phyloP scores from a whole-genome alignment of 1,140 invertebrate genomes.

The Cydia amplana region DNA sequence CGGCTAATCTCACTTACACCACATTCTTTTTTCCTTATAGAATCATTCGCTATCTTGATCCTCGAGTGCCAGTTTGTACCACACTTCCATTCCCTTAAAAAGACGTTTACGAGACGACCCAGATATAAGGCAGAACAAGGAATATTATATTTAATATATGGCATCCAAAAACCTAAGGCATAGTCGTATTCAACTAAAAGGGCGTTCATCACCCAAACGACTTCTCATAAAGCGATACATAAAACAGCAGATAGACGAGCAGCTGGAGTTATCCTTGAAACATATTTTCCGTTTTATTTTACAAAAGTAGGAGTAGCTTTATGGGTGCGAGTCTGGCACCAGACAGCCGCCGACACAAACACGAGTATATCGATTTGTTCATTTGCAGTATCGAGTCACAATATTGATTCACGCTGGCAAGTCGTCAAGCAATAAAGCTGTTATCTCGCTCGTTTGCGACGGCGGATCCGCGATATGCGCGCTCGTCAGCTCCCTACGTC shows the following conservation, averaged over 20 bases:
- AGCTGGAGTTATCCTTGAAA: conserved; percentile 50
- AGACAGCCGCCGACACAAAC: conserved; percentile 31
- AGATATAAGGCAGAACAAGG: background rate
- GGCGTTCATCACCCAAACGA: conserved; percentile 52
- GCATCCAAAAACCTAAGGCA: conserved; percentile 15
- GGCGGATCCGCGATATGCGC: conserved; percentile 57
- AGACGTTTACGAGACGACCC: background rate
- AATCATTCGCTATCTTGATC: conserved; percentile 21
- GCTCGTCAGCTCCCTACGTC: conserved; percentile 28
- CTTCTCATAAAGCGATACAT: conserved; percentile 57
- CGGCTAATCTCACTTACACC: conserved; percentile 53
- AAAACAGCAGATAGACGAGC: conserved; percentile 56
- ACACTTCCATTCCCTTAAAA: conserved; percentile 8
- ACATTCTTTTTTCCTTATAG: conserved; percentile 36
- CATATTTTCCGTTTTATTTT: conserved; percentile 60
- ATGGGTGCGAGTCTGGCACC: conserved; percentile 41
- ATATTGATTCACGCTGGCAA: conserved; percentile 67
- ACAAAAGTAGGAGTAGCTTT: conserved; percentile 59
- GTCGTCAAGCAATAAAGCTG: conserved; percentile 68
- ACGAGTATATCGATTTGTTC: conserved; percentile 46
- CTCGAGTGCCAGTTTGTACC: conserved; percentile 11
- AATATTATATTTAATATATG: background rate
- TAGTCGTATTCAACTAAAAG: conserved; percentile 51
- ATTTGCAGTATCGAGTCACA: conserved; percentile 38
- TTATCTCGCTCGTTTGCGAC: conserved; percentile 68